Conservation (phyloP, 2,113 vertebrate species). For the Fulmarus glacialis region DNA sequence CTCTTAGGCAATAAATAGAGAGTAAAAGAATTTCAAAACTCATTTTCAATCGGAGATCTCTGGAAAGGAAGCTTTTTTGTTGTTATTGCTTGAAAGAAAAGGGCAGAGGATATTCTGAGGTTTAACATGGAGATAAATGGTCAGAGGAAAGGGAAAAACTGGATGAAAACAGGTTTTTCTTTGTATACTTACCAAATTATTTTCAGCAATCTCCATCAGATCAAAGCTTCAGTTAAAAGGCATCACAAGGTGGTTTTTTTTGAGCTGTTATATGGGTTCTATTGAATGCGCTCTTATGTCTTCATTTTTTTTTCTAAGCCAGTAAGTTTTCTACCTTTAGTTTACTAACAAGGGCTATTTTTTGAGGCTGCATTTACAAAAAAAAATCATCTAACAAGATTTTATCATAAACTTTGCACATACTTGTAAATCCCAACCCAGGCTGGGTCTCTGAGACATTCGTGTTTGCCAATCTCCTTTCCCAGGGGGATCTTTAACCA, state of each 20-base stretch:
- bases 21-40: background rate
- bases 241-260: background rate
- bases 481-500: constrained; percentile 53
- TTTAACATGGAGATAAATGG: background rate
- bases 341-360: constrained; percentile 49
- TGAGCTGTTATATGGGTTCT: background rate
- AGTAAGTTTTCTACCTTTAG: background rate
- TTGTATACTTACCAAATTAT: background rate
- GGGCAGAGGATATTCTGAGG: background rate
- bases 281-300: background rate
- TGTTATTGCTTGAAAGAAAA: background rate
- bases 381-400: background rate
- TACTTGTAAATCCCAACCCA: constrained; percentile 22
- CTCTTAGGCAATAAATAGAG: background rate
- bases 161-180: background rate
- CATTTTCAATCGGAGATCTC: background rate
- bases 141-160: background rate
- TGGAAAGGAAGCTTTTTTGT: background rate
- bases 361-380: constrained; percentile 45
- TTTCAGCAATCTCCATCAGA: background rate
- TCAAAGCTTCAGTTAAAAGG: background rate
- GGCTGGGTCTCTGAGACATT: constrained; percentile 15
- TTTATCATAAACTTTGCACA: constrained; percentile 38
- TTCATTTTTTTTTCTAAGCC: background rate
- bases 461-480: constrained; percentile 38